Base-by-base conservation (phyloP, 1,140 invertebrate species). In the Lordiphosa collinella region DNA sequence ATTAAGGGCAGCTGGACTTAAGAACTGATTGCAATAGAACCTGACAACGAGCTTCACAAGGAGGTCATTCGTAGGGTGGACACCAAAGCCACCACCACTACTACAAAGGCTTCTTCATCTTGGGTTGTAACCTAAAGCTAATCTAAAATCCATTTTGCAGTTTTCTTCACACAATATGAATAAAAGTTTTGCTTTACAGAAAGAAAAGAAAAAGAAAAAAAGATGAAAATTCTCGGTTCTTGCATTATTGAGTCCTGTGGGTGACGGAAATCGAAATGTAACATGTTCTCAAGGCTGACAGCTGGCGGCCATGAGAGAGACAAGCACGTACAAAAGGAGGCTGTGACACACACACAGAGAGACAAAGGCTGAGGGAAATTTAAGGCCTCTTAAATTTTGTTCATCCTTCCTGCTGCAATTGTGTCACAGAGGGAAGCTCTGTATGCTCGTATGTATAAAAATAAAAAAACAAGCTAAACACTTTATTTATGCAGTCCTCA, bases 191-290 rank as follows among this genome's bases (percentile, higher is more conserved):
- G 36, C 40, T 34, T 14, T 32, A 48, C 32, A 36, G 56, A 31
- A 67, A 53, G 13, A 38, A 51, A 62, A 62, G 1, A 9, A 44
- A 29, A 37, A 1, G 22, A 25, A 25, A 25, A 25, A 25, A 25
- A 25, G 22, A 25, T 25, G 22, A 25, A 6, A 25, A 25, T 25
- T 25, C 22, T 25, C 56, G 59, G 55, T 64, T 16, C 41, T 52
- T 36, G 10, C 10, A 29, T 8, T 36, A 10, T 43, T 18, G 35
- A 9, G n/a, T 38, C 16, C 29, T 34, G 60, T 63, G 54, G 25
- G 18, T 40, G 34, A 73, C 73, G 68, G 62, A 78, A 78, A 78
- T 78, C 73, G 73, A 78, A 78, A 78, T 78, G 73, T 78, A 79
- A 78, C 75, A 79, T 79, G 68, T 56, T 79, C 62, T 57, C 58